A percentile compares a stretch with the other conserved stretches of the same genome.
These are phyloP conservation scores for Xanthorhoe spadicearia DNA, from an alignment of 2,888 invertebrate species.

Conservation along the genomic window DNA sequence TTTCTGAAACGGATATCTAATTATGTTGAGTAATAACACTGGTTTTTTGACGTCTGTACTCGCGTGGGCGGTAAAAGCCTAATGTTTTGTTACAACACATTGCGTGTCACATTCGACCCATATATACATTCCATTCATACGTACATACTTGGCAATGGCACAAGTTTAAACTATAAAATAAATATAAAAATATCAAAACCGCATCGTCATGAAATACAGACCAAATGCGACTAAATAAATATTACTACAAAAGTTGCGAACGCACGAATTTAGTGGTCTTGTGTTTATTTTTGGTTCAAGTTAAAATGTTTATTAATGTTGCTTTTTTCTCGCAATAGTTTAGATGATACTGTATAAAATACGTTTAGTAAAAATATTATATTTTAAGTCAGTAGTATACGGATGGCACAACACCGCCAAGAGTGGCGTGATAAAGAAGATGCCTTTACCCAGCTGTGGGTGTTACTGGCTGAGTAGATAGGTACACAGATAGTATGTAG, in stretches of 20 bases:
- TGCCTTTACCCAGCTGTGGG: too few species aligned
- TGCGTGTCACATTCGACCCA: conserved; percentile 25
- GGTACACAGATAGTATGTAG: too few species aligned
- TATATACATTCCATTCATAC: conserved; percentile 3
- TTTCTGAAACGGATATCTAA: not conserved
- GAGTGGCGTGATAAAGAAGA: too few species aligned
- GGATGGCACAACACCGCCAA: too few species aligned
- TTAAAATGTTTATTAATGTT: too few species aligned
- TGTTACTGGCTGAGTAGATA: too few species aligned
- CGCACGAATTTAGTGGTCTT: too few species aligned
- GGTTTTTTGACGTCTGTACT: not conserved
- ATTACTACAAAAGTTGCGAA: too few species aligned
- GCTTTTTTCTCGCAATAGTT: too few species aligned
- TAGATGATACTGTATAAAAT: not conserved
- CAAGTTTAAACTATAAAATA: not conserved
- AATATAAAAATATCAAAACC: not conserved
- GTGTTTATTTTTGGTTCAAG: too few species aligned
- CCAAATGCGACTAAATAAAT: too few species aligned
- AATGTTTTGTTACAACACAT: conserved; percentile 20
- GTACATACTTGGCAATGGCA: not conserved
- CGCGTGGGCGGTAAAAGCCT: not conserved
- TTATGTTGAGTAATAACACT: not conserved
- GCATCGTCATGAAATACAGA: too few species aligned
- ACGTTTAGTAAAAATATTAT: not conserved
- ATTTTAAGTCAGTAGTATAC: not conserved